A percentile compares a stretch with the other conserved stretches of the same genome.
phyloP scores from a whole-genome alignment of 2,113 vertebrate genomes.

The Mirounga angustirostris region DNA sequence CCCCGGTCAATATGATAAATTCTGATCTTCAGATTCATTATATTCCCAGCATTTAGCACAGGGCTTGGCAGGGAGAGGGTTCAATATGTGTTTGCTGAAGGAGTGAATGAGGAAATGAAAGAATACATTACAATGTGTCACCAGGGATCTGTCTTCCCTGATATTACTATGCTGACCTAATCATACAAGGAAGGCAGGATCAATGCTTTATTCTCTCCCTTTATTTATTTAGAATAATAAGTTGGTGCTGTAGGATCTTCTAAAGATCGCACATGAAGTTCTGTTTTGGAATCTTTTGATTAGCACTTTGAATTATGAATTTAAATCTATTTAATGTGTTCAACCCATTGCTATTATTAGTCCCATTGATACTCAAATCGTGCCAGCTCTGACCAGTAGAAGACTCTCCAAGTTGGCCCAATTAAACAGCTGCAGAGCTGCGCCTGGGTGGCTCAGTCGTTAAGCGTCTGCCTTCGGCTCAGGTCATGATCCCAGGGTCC shows the following conservation, averaged over 20 bases:
- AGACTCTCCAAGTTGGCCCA: background rate
- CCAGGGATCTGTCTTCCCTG: background rate
- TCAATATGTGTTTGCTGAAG: background rate
- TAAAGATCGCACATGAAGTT: constrained; percentile 5
- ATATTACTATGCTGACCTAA: background rate
- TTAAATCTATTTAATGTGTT: background rate
- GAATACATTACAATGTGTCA: background rate
- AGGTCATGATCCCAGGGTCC: too few relatives aligned
- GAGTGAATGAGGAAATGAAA: background rate
- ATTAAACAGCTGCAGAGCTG: background rate
- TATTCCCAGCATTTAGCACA: background rate
- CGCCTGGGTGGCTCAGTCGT: too few relatives aligned
- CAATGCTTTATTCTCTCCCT: background rate
- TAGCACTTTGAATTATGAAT: background rate
- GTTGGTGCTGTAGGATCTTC: background rate
- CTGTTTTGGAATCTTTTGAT: background rate
- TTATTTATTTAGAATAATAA: constrained; percentile 8
- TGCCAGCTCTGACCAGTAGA: background rate
- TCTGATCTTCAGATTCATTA: background rate
- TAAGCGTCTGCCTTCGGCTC: too few relatives aligned
- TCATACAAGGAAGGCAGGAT: background rate
- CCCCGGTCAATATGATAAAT: background rate
- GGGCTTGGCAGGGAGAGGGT: background rate
- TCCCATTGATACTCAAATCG: background rate
- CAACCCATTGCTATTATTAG: background rate